Evolutionary conservation across 1,140 invertebrate genomes (phyloP), one percentile per base, ranked within the genome.

Genomic region (Pinna nobilis): DNA sequence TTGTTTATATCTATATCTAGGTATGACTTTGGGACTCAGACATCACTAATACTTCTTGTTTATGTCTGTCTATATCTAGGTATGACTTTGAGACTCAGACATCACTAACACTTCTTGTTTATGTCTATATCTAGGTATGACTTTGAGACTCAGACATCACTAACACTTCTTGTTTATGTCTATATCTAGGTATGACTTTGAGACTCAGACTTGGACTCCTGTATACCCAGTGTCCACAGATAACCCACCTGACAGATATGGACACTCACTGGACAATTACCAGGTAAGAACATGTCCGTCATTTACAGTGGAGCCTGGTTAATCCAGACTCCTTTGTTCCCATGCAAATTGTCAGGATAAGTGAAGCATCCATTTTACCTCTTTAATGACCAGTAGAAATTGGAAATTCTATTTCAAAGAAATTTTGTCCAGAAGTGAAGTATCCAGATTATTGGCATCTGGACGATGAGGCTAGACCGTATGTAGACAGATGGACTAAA

Each of bases 191-290:
- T 80, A 59, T 65, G 25, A 74, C 35, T 50, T 71, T 25, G 20
- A 6, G 2, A 68, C 39, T 20, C 61, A 77, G 18, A 50, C 7
- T 3, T 82, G 78, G 81, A 53, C 30, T 59, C 18, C 20, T 0
- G 41, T 72, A 33, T 41, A 28, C 18, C 66, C 68, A 1, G 33
- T 51, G 7, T 90, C 91, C 35, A 91, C 81, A 37, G 78, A 86
- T 32, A 90, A 90, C 28, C 86, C 88, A 61, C 75, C 77, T 41
- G 89, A 92, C 7, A 90, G 95, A 70, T 97, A 96, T 88, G 95
- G 94, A 1, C 95, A 96, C 81, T 94, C 95, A 0, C 94, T 94
- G 51, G 94, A 96, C 0, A 87, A 95, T 18, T 94, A 94, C 87
- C 94, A 94, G 61, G 90, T 91, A 87, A 77, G 82, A 20, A 20